Evolutionary conservation across 2,113 vertebrate genomes (phyloP).

Genomic region (Xyrauchen texanus): DNA sequence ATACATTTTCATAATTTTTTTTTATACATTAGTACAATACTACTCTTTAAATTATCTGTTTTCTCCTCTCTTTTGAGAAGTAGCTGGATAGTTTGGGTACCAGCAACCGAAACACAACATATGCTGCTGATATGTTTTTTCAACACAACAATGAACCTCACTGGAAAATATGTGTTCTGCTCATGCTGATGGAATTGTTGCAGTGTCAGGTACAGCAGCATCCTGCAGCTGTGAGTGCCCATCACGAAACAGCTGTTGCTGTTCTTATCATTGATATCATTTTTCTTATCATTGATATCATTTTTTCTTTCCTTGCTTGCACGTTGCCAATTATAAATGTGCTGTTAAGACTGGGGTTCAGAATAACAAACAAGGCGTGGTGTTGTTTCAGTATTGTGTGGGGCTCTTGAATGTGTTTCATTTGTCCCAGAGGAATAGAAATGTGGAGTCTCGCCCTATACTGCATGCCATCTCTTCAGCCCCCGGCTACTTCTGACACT

Average conservation of each 20-base stretch:
- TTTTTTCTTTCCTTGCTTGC: background rate
- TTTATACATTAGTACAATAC: too few relatives aligned
- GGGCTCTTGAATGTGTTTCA: too few relatives aligned
- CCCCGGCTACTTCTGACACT: background rate
- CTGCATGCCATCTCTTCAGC: constrained; percentile 12
- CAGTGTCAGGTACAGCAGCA: constrained; percentile 15
- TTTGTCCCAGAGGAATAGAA: background rate
- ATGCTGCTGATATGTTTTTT: too few relatives aligned
- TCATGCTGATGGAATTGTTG: constrained; percentile 1
- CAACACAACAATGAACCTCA: background rate
- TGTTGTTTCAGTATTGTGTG: constrained; percentile 7
- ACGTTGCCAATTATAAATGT: constrained; percentile 15
- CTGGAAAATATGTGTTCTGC: constrained; percentile 13
- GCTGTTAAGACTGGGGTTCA: constrained; percentile 6
- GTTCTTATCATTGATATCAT: constrained; percentile 7
- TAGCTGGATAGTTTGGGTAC: too few relatives aligned
- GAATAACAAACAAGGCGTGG: constrained; percentile 33
- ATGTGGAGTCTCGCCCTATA: constrained; percentile 16
- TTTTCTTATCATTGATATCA: constrained; percentile 1
- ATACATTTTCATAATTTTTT: too few relatives aligned
- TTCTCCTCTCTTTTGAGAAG: too few relatives aligned
- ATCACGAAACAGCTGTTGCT: constrained; percentile 31
- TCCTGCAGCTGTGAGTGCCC: constrained; percentile 45
- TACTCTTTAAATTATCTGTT: too few relatives aligned
- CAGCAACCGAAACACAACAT: too few relatives aligned